These are phyloP conservation scores for Netelia melanura DNA, from an alignment of 2,888 invertebrate species.

Conservation along the genomic window DNA sequence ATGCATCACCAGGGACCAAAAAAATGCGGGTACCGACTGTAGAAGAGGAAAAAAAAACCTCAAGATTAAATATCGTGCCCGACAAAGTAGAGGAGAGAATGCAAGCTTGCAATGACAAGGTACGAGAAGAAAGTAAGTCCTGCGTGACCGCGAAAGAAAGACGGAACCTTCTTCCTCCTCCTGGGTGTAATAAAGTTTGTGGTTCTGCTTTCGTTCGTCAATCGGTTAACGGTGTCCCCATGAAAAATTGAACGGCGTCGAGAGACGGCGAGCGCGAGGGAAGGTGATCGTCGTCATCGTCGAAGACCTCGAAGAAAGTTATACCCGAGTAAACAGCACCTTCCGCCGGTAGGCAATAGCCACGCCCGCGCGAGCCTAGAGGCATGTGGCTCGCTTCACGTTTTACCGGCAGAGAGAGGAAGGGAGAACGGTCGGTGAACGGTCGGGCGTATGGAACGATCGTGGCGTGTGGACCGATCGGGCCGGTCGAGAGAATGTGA, in stretches of 20 bases:
- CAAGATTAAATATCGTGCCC: background rate
- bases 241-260: slow-evolving; percentile 41
- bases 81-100: background rate
- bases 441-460: slow-evolving; percentile 41
- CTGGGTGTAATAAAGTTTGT: slow-evolving; percentile 53
- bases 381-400: slow-evolving; percentile 28
- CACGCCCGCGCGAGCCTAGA: slow-evolving; percentile 55
- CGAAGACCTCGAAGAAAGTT: slow-evolving; percentile 60
- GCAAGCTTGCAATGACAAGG: slow-evolving; percentile 25
- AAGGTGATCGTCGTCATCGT: slow-evolving; percentile 51
- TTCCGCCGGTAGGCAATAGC: slow-evolving; percentile 46
- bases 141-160: background rate
- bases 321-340: slow-evolving; percentile 57
- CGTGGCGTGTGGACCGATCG: slow-evolving; percentile 25
- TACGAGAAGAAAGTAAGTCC: slow-evolving; percentile 46
- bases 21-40: background rate
- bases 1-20: background rate
- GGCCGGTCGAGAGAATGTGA: slow-evolving; percentile 57
- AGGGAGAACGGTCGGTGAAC: slow-evolving; percentile 43
- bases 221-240: slow-evolving; percentile 50
- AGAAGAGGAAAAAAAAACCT: background rate
- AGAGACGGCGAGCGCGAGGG: slow-evolving; percentile 45
- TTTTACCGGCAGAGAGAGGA: background rate
- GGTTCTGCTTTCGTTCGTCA: slow-evolving; percentile 56
- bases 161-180: slow-evolving; percentile 16